These are phyloP conservation scores for Serrognathus titanus DNA, from an alignment of 2,888 invertebrate species.

Conservation along the genomic window DNA sequence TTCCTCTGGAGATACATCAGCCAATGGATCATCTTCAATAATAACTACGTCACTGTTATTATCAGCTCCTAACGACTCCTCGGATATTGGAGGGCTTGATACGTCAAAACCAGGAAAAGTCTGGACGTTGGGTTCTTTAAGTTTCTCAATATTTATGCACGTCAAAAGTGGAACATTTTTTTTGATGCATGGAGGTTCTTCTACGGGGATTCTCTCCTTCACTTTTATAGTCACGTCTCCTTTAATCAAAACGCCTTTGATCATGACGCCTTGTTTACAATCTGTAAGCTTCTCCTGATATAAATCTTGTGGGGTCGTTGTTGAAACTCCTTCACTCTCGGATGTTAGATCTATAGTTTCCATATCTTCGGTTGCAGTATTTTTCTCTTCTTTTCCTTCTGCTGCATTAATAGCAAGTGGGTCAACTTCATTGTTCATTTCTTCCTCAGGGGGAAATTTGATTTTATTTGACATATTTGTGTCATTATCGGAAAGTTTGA, in stretches of 20 bases:
- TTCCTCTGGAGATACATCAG: constrained; percentile 31
- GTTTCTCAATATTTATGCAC: constrained; percentile 26
- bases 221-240: constrained; percentile 2
- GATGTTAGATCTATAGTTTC: constrained; percentile 14
- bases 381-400: not conserved
- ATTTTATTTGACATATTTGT: no score
- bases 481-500: no score
- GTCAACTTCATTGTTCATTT: no score
- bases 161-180: constrained; percentile 27
- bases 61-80: constrained; percentile 16
- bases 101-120: not conserved
- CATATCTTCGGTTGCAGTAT: not conserved
- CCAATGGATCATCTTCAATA: constrained; percentile 44
- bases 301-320: not conserved
- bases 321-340: constrained; percentile 5
- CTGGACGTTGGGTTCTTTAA: constrained; percentile 17
- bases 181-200: constrained; percentile 20
- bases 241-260: not conserved
- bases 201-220: constrained; percentile 11
- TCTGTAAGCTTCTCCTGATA: not conserved
- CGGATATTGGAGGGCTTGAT: constrained; percentile 11
- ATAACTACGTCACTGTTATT: constrained; percentile 24
- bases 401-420: no score
- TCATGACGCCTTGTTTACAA: not conserved
- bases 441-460: no score